phyloP scores from a whole-genome alignment of 2,888 invertebrate genomes.

The Trachelus tabidus region DNA sequence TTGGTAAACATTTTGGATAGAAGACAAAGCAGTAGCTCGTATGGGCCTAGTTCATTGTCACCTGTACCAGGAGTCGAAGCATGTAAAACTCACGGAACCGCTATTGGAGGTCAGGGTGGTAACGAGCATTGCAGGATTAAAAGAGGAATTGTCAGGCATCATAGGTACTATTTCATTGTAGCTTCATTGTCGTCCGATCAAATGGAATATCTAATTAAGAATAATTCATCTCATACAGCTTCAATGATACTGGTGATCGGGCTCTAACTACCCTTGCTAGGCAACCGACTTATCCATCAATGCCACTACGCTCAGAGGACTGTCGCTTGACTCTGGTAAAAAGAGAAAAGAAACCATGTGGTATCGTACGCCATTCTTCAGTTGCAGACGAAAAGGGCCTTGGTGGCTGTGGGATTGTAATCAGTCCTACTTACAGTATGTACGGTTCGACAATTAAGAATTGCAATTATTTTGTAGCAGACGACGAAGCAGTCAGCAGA shows the following conservation, averaged over 20 bases:
- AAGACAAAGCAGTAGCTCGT: conserved; percentile 60
- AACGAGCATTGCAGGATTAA: conserved; percentile 62
- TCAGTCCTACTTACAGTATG: conserved; percentile 62
- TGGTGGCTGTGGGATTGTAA: conserved; percentile 43
- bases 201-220: not conserved
- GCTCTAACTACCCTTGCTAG: conserved; percentile 60
- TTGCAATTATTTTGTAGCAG: conserved; percentile 57
- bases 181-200: not conserved
- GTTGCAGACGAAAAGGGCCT: conserved; percentile 54
- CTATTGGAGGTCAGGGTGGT: conserved; percentile 55
- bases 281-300: conserved; percentile 63
- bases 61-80: conserved; percentile 63
- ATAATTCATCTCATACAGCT: conserved; percentile 39
- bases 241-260: conserved; percentile 63
- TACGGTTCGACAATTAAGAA: conserved; percentile 56
- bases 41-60: conserved; percentile 59
- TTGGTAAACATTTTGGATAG: conserved; percentile 61
- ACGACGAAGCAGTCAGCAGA: conserved; percentile 62
- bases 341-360: conserved; percentile 48
- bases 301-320: conserved; percentile 60
- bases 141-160: conserved; percentile 63
- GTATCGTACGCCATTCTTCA: conserved; percentile 50
- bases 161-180: conserved; percentile 46
- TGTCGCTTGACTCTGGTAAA: conserved; percentile 57
- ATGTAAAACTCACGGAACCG: conserved; percentile 62